Percentiles rank a stretch among this genome's conserved stretches.
These are phyloP conservation scores for Mamestra brassicae DNA, from an alignment of 2,888 invertebrate genomes.

Conservation along the genomic window DNA sequence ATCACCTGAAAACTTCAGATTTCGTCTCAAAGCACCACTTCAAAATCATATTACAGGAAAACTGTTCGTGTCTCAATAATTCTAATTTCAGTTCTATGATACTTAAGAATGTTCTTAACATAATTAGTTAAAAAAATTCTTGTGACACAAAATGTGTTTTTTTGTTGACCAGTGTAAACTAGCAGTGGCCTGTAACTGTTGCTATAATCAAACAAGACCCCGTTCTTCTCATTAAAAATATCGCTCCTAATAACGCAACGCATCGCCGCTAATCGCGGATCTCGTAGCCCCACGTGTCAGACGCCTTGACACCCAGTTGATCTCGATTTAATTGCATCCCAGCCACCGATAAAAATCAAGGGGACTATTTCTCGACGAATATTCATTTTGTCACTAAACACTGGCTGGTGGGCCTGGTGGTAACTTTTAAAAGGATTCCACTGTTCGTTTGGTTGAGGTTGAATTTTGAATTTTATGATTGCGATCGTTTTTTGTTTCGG, in stretches of 20 bases:
- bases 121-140: too few species aligned
- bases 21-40: too few species aligned
- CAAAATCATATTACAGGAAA: too few species aligned
- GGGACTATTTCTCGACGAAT: conserved; percentile 41
- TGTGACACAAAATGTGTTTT: too few species aligned
- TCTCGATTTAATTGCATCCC: conserved; percentile 78
- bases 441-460: conserved; percentile 7
- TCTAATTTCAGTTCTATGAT: too few species aligned
- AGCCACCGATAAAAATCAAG: conserved; percentile 71
- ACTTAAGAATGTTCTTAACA: too few species aligned
- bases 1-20: too few species aligned
- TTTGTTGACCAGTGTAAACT: too few species aligned
- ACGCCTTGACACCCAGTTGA: conserved; percentile 70
- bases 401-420: conserved; percentile 30
- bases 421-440: conserved; percentile 53
- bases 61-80: too few species aligned
- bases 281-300: conserved; percentile 68
- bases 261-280: conserved; percentile 36
- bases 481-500: neutral
- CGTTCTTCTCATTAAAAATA: neutral
- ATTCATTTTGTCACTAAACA: conserved; percentile 47
- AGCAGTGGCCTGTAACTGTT: too few species aligned
- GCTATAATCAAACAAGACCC: too few species aligned
- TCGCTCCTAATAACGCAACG: neutral
- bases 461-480: conserved; percentile 16